phyloP scores from a whole-genome alignment of 2,797 vertebrate species.

The Tarsius wallacei region DNA sequence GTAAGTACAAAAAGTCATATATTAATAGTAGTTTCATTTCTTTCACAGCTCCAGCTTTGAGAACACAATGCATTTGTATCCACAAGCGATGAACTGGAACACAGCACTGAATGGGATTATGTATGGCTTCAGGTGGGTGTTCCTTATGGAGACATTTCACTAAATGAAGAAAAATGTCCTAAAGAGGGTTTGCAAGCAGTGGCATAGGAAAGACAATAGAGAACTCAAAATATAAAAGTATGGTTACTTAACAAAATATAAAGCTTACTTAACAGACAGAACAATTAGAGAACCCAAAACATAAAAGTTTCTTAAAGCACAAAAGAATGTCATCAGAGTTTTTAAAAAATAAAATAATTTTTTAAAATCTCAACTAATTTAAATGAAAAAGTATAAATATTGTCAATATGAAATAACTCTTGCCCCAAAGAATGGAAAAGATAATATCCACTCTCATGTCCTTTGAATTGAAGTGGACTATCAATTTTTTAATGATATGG shows the following conservation, averaged over 20 bases:
- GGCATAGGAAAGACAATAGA: neutral
- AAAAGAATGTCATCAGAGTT: neutral
- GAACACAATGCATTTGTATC: neutral
- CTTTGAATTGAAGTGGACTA: constrained; percentile 5
- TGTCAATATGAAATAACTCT: neutral
- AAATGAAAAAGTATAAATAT: neutral
- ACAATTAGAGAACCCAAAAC: neutral
- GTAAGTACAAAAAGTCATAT: neutral
- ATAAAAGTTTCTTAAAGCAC: neutral
- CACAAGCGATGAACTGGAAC: neutral
- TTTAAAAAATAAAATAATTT: neutral
- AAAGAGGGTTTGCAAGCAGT: too few species aligned
- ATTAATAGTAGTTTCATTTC: neutral
- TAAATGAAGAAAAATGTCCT: neutral
- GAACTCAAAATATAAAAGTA: neutral
- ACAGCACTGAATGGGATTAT: neutral
- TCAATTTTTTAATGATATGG: constrained; percentile 42
- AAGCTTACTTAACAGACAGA: too few species aligned
- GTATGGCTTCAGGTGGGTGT: neutral
- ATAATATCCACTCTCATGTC: neutral
- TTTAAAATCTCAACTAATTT: neutral
- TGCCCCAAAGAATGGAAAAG: neutral
- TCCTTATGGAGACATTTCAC: neutral
- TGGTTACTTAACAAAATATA: too few species aligned
- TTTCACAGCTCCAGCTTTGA: neutral